Conservation (phyloP, 1,140 invertebrate genomes). For the Brachionus paranguensis region DNA sequence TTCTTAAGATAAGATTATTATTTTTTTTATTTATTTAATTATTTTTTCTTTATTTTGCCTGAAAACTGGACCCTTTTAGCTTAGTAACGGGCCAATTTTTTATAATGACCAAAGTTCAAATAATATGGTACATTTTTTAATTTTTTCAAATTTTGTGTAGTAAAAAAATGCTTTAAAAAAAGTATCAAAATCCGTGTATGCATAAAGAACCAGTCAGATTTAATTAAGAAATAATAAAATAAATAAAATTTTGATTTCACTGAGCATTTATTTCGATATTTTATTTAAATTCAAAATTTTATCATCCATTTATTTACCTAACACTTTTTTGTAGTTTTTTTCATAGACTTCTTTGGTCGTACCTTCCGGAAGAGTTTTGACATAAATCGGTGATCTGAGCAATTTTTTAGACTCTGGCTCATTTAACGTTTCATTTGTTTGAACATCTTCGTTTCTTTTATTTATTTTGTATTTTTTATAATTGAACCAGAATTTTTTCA, state of each 20-base stretch:
- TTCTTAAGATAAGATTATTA: background rate
- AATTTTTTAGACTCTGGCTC: background rate
- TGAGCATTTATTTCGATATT: background rate
- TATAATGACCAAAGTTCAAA: conserved; percentile 18
- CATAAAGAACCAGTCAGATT: too few relatives aligned
- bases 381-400: background rate
- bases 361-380: background rate
- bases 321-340: background rate
- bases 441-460: background rate
- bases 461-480: background rate
- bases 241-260: background rate
- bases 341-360: background rate
- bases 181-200: too few relatives aligned
- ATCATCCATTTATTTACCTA: background rate
- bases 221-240: background rate
- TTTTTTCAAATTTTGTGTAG: too few relatives aligned
- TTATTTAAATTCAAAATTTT: background rate
- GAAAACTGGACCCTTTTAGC: background rate
- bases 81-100: background rate
- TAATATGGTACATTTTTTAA: conserved; percentile 3
- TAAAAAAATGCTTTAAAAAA: too few relatives aligned
- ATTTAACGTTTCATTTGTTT: background rate
- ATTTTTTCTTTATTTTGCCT: background rate
- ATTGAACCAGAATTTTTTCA: background rate
- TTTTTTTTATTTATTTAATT: too few relatives aligned